Evolutionary conservation across 2,888 invertebrate species (phyloP), one percentile per base, ranked within the genome.

Genomic region (Camptogramma bilineatum): DNA sequence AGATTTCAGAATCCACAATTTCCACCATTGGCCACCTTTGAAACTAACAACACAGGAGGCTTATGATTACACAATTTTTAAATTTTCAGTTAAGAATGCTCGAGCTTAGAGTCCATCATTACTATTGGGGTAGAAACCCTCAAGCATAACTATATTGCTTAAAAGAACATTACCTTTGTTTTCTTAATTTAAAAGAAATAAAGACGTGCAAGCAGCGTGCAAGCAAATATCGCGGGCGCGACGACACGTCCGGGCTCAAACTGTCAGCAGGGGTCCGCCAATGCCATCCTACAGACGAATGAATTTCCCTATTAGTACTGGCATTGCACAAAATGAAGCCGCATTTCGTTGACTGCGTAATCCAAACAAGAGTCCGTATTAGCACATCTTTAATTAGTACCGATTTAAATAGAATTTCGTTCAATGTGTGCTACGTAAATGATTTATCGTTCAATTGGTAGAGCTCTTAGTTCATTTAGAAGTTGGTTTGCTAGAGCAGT

Each of bases 231-330:
- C 73, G 72, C 84, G 86, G 76, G 34, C 34, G 34, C 34, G 34
- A 39, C 34, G 34, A 9, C 4, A 13, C 34, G 75, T 82, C 78
- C 80, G 75, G 78, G 80, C 79, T 82, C 79, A 75, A 82, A 91
- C 91, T 91, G 89, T 84, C 83, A 80, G 78, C 73, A 64, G 71
- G 66, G 70, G 73, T 61, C 72, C 72, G 74, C 70, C 76, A 77
- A 79, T 73, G 73, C 66, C 76, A 78, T 79, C 79, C 77, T 78
- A 78, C 79, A 76, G 75, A 80, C 81, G 76, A 79, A 82, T 79
- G 76, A 84, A 85, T 87, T 86, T 86, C 81, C 85, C 80, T 85
- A 85, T 85, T 84, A 84, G 85, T 63, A 66, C 53, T 62, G 50
- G 61, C 56, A 69, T 85, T 85, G 83, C 82, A 83, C 82, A 82